Evolutionary conservation across 2,797 vertebrate species (phyloP), one percentile per base, ranked within the genome.

Genomic region (Pseudopleuronectes americanus): DNA sequence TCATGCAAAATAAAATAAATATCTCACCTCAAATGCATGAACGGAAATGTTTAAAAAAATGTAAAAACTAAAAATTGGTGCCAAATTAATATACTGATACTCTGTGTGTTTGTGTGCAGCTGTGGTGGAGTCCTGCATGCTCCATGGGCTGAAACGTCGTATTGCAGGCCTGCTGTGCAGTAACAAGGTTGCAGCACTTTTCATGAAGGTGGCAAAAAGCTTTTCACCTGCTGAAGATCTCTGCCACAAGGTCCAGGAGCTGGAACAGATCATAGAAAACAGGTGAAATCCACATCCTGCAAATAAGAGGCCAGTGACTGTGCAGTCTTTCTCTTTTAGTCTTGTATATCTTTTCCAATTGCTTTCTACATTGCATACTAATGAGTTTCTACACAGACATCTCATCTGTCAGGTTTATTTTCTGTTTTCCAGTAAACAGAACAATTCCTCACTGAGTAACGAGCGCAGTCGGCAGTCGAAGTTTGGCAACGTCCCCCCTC

Each of bases 121-220:
- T 12, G 96, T 97, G 0, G 97, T 99, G 82, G 98, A 99, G 71
- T 95, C 96, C 52, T 99, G 98, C 0, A 82, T 99, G 70, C 89
- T 99, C 17, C 95, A 98, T 0, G 96, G 97, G 9, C 85, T 99
- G 85, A 96, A 93, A 90, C 95, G 97, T 0, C 93, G 97, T 63
- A 97, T 97, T 0, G 97, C 98, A 0, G 98, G 98, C 0, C 96
- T 99, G 91, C 94, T 99, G 86, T 96, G 97, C 87, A 99, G 96
- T 87, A 99, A 99, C 91, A 99, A 99, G 93, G 96, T 98, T 0
- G 97, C 97, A 0, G 96, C 98, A 0, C 96, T 99, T 2, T 99
- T 99, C 72, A 96, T 97, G 95, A 99, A 98, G 89, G 96, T 96
- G 91, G 96, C 94, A 38, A 99, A 96, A 92, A 96, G 91, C 92